These are phyloP conservation scores for Anas platyrhynchos DNA, from an alignment of 2,113 vertebrate species.

Conservation along the genomic window DNA sequence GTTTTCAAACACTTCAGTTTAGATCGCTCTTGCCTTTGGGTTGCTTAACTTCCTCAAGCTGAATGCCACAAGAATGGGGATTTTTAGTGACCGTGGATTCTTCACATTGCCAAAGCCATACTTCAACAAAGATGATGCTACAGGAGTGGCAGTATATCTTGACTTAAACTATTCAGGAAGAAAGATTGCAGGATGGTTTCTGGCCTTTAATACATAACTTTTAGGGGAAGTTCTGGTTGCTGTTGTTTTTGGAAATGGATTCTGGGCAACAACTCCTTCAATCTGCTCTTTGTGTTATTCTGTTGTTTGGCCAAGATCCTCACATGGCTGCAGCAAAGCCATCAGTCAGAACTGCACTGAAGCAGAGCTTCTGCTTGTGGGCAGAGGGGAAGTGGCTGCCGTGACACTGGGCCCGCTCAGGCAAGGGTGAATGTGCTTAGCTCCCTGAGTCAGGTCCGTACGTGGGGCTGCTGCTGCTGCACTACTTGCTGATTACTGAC, in stretches of 20 bases:
- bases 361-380: background rate
- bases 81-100: background rate
- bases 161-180: background rate
- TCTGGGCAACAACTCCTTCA: background rate
- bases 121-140: background rate
- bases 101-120: background rate
- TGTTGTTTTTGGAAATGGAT: constrained; percentile 2
- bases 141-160: background rate
- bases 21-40: background rate
- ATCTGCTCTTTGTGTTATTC: background rate
- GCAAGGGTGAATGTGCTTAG: background rate
- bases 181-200: background rate
- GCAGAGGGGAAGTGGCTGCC: background rate
- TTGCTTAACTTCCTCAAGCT: background rate
- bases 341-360: background rate
- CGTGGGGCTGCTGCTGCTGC: constrained; percentile 35
- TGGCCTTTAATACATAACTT: background rate
- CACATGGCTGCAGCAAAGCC: background rate
- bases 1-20: background rate
- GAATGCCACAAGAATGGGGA: background rate
- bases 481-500: constrained; percentile 55
- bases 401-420: background rate
- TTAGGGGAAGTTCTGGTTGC: background rate
- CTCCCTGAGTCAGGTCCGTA: background rate
- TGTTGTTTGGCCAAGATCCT: constrained; percentile 1